These are phyloP conservation scores for Drosophila tripunctata DNA, from an alignment of 2,888 invertebrate genomes.

Conservation along the genomic window DNA sequence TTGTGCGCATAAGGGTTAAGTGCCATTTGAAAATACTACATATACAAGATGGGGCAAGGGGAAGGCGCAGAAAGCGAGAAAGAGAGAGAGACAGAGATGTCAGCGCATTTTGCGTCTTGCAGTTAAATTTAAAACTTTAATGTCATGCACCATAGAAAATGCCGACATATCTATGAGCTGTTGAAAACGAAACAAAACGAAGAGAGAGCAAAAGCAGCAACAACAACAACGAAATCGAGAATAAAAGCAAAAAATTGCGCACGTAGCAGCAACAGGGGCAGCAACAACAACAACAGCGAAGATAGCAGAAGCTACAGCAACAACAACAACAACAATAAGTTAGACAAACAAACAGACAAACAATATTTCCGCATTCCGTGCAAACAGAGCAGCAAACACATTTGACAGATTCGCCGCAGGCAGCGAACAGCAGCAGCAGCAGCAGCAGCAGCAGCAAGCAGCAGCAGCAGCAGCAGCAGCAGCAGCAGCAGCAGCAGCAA, in stretches of 20 bases:
- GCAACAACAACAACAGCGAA: slow-evolving; percentile 23
- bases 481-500: too few species aligned
- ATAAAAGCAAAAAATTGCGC: slow-evolving; percentile 52
- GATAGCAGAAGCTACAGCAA: slow-evolving; percentile 12
- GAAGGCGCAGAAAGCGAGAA: background rate
- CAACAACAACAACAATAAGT: slow-evolving; percentile 23
- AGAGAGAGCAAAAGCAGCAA: slow-evolving; percentile 26
- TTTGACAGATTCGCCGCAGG: slow-evolving; percentile 62
- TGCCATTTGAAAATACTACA: slow-evolving; percentile 52
- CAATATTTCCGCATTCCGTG: slow-evolving; percentile 75
- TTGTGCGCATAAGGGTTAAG: slow-evolving; percentile 61
- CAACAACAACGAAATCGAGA: slow-evolving; percentile 28
- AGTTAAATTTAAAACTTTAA: slow-evolving; percentile 76
- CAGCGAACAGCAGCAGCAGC: too few species aligned
- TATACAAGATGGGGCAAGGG: background rate
- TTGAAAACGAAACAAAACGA: slow-evolving; percentile 44
- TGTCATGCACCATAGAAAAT: slow-evolving; percentile 71
- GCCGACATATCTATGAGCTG: slow-evolving; percentile 60
- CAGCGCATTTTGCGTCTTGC: slow-evolving; percentile 28
- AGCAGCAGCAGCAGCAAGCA: too few species aligned
- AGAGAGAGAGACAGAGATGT: background rate
- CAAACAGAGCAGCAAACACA: slow-evolving; percentile 45
- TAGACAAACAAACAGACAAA: slow-evolving; percentile 51
- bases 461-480: too few species aligned
- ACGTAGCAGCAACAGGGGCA: slow-evolving; percentile 47